phyloP scores from a whole-genome alignment of 2,797 vertebrate species.

The Kryptolebias ocellatus region DNA sequence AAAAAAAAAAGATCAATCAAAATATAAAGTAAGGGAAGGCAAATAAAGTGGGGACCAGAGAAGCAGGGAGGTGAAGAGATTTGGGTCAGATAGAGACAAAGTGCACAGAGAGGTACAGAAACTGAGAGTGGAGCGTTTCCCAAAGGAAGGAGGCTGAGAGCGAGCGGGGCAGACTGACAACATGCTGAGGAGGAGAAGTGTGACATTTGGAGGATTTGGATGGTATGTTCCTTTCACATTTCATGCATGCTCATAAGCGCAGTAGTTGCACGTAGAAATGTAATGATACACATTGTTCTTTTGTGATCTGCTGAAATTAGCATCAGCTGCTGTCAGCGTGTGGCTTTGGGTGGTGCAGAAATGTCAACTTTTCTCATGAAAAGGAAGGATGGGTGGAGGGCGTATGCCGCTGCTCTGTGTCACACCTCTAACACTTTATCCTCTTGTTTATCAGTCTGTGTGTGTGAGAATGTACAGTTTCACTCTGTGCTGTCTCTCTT shows the following conservation, averaged over 20 bases:
- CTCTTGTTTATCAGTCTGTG: conserved; percentile 26
- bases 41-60: conserved; percentile 25
- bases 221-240: conserved; percentile 84
- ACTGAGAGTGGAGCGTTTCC: conserved; percentile 43
- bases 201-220: conserved; percentile 95
- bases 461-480: conserved; percentile 28
- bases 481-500: conserved; percentile 51
- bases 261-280: not conserved
- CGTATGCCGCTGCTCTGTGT: conserved; percentile 28
- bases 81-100: conserved; percentile 42
- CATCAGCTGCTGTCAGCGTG: not conserved
- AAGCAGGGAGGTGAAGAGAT: conserved; percentile 14
- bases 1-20: conserved; percentile 5
- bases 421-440: conserved; percentile 58
- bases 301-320: conserved; percentile 5
- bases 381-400: conserved; percentile 79
- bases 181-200: conserved; percentile 93
- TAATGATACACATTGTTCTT: not conserved
- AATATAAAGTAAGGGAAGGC: not conserved
- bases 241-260: conserved; percentile 6
- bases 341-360: conserved; percentile 18
- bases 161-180: conserved; percentile 45
- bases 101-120: conserved; percentile 40
- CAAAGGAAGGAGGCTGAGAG: conserved; percentile 47
- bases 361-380: conserved; percentile 41